Evolutionary conservation across 1,140 invertebrate genomes (phyloP), one percentile per base, ranked within the genome.

Genomic region (Drosophila carrolli): DNA sequence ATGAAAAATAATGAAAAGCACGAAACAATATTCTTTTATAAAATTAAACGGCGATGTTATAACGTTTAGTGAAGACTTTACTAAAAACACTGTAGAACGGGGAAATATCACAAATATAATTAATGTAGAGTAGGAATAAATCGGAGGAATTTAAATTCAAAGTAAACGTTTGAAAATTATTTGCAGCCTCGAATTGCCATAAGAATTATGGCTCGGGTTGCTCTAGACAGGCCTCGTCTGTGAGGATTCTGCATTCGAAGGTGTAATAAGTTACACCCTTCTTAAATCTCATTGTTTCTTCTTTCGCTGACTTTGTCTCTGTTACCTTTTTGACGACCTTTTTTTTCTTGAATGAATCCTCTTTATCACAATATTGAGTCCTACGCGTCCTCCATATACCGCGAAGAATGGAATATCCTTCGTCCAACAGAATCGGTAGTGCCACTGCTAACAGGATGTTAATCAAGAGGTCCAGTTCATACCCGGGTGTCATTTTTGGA

Each of bases 1-100:
- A 85, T 40, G 35, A 78, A 44, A 57, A 41, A 44, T 40, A 51
- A 51, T 35, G 23, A 41, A 44, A 48, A 56, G 16, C n/a, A 8
- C 32, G 4, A 48, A 29, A 4, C 6, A 7, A 48, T 23, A 19
- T 11, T 46, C 9, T 16, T 19, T 44, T 8, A 23, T 23, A 23
- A 23, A 23, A 23, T 23, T 4, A 23, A 32, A 32, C 19, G 19
- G 19, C 19, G 19, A 19, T 19, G 19, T 19, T 19, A 29, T 29
- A 29, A 29, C 5, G 29, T 8, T 32, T 32, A 8, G 7, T 32
- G 29, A 32, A 32, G 7, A 32, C 7, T 32, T 32, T 32, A 32
- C 6, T 32, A 32, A 32, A 32, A 32, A 32, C 8, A 23, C 29
- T 7, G 1, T 32, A 8, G 8, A 32, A 7, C 23, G 5, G 5